Evolutionary conservation across 2,888 invertebrate species (phyloP), one percentile per base, ranked within the genome.

Genomic region (Tubulanus polymorphus): DNA sequence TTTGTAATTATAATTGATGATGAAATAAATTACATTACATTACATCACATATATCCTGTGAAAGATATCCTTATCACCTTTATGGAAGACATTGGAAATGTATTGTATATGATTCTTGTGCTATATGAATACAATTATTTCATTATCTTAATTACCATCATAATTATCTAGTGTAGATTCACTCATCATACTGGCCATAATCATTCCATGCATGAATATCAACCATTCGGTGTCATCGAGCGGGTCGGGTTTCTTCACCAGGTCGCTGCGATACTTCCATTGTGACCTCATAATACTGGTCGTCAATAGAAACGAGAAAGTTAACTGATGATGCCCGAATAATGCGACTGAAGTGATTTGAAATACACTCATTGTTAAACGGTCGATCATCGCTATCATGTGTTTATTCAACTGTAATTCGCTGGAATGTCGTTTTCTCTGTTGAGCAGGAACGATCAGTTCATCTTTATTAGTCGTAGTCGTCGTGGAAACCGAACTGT

Each of bases 301-400:
- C 29, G 72, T 72, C 53, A 79, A 52, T 64, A 77, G 66, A 62
- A 76, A 77, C 45, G 77, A 73, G 63, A 78, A 79, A 30, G 72
- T 74, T 29, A 78, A 66, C 67, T 78, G 76, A 57, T 79, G 78
- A 51, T 68, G 67, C 37, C 74, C 70, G 62, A 79, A 79, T 53
- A 79, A 62, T 0, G 73, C 76, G 29, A 75, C 72, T 1, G 75
- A 75, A 25, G 76, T 77, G 10, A 76, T 69, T 35, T 73, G 66
- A 59, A 74, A 77, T 5, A 76, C 71, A 61, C 66, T 72, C 61
- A 63, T 66, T 2, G 75, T 77, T 51, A 77, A 57, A 23, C 65
- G 66, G 62, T 57, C 56, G 23, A 64, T 68, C 64, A 67, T 65
- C 26, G 26, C 12, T 12, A 30, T n/a, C 52, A 63, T 37, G 10